Percentiles rank a stretch among this genome's conserved stretches.
Conservation (phyloP, 2,888 invertebrate species). For the Pristionchus entomophagus region DNA sequence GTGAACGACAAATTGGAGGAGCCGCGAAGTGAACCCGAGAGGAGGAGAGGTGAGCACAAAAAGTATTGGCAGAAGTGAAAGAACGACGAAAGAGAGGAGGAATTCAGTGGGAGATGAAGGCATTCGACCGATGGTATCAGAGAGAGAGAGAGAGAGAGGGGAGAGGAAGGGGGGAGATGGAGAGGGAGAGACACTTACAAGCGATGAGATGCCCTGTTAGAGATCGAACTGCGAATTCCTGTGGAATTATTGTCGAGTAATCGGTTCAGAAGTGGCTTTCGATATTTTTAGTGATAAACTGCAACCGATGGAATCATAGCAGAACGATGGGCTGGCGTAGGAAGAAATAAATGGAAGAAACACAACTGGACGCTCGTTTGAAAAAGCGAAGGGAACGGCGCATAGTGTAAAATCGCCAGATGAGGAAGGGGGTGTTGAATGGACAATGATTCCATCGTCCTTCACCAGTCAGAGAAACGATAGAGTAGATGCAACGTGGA, state of each 20-base stretch:
- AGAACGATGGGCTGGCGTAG: no score
- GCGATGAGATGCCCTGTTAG: no score
- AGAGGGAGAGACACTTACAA: not conserved
- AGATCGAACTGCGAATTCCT: no score
- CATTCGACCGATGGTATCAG: constrained; percentile 2
- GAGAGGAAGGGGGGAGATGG: not conserved
- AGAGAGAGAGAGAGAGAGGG: constrained; percentile 2
- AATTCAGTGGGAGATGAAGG: not conserved
- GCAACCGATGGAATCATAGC: no score
- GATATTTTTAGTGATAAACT: no score
- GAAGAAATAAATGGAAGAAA: no score
- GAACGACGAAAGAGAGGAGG: not conserved
- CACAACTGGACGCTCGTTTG: no score
- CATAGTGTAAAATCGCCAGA: no score
- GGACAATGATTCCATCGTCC: not conserved
- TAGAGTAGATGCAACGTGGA: not conserved
- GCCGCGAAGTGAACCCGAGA: not conserved
- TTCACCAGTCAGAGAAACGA: not conserved
- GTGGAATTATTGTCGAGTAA: no score
- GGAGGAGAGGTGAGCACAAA: not conserved
- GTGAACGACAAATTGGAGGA: not conserved
- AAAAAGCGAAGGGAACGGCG: no score
- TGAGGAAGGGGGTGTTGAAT: no score
- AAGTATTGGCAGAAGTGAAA: not conserved
- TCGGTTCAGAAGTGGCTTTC: no score